A percentile compares a stretch with the other conserved stretches of the same genome.
Conservation (phyloP, 2,113 vertebrate genomes). For the Zosterops hypoxanthus region DNA sequence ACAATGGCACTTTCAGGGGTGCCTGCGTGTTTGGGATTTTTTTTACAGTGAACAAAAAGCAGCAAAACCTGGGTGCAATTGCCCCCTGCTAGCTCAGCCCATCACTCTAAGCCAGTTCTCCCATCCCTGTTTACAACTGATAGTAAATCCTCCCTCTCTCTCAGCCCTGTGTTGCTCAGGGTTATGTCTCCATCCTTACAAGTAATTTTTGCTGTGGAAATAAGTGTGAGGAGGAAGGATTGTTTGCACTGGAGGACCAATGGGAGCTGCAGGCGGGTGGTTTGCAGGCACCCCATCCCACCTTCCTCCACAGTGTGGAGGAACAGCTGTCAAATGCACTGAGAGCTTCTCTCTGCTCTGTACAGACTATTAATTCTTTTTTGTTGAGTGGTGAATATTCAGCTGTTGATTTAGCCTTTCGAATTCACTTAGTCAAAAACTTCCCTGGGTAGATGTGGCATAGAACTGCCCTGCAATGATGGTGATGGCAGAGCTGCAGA, state of each 20-base stretch:
- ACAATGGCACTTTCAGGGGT: background rate
- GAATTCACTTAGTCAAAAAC: background rate
- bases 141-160: background rate
- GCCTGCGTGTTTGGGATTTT: background rate
- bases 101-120: fast-evolving
- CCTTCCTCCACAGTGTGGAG: background rate
- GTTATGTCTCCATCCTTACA: background rate
- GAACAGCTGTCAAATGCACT: background rate
- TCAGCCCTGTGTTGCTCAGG: background rate
- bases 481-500: background rate
- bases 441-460: background rate
- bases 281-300: background rate
- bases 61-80: background rate
- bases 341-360: background rate
- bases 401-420: background rate
- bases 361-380: background rate
- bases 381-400: background rate
- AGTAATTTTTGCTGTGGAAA: background rate
- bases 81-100: background rate
- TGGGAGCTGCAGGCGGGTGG: background rate
- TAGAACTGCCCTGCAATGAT: background rate
- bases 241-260: background rate
- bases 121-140: fast-evolving
- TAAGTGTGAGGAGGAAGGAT: background rate
- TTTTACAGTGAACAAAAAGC: background rate